phyloP scores from a whole-genome alignment of 2,888 invertebrate species.

The Galeopsomyia nigrocyanea region DNA sequence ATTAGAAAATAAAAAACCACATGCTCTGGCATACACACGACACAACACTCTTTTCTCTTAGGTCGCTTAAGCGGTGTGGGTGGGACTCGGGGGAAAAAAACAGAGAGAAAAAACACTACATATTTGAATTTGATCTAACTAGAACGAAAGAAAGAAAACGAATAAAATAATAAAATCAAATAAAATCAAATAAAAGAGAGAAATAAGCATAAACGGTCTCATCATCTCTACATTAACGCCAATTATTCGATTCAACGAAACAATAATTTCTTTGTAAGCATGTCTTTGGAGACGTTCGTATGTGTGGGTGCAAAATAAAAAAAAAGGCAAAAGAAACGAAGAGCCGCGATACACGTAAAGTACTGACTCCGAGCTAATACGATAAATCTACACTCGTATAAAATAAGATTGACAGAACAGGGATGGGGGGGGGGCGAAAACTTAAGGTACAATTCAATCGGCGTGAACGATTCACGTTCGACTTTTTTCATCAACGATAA shows the following conservation, averaged over 20 bases:
- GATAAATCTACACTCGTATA: conserved; percentile 8
- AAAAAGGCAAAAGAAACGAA: conserved; percentile 35
- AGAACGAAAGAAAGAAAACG: conserved; percentile 28
- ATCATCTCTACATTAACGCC: conserved; percentile 29
- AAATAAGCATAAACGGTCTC: conserved; percentile 45
- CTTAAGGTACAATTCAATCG: conserved; percentile 26
- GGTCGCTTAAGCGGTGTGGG: conserved; percentile 48
- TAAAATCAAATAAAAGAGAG: conserved; percentile 4
- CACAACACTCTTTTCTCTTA: conserved; percentile 39
- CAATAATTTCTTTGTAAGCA: conserved; percentile 44
- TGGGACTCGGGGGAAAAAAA: conserved; percentile 48
- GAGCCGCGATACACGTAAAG: conserved; percentile 38
- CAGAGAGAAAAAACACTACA: conserved; percentile 27
- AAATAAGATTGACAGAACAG: conserved; percentile 1
- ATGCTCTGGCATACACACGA: conserved; percentile 35
- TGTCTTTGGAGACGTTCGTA: conserved; percentile 47
- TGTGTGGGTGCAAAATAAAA: conserved; percentile 2
- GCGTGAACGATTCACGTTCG: conserved; percentile 8
- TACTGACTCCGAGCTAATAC: conserved; percentile 45
- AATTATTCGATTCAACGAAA: conserved; percentile 18
- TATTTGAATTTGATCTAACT: conserved; percentile 26
- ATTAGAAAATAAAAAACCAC: conserved; percentile 42
- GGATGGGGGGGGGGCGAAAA: background rate
- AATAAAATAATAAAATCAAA: conserved; percentile 44
- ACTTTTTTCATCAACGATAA: background rate